Conservation (phyloP, 2,888 invertebrate genomes). For the Galerucella nymphaeae region DNA sequence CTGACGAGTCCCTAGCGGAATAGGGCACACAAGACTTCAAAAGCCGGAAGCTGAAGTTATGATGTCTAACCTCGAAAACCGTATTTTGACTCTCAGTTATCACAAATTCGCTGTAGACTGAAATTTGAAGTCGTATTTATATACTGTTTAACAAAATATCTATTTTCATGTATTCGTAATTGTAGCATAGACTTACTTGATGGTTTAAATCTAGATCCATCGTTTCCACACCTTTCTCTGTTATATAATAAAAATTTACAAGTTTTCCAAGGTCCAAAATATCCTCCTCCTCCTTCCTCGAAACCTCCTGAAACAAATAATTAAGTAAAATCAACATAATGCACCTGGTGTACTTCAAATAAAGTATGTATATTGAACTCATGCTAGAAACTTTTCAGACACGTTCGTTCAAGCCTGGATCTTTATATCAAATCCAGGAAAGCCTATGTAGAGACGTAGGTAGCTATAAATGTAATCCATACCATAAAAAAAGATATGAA, state of each 20-base stretch:
- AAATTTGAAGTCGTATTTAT: too few species aligned
- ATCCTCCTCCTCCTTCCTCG: constrained; percentile 80
- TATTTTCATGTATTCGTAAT: too few species aligned
- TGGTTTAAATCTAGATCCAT: constrained; percentile 81
- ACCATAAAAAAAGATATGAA: background rate
- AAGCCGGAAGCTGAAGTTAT: background rate
- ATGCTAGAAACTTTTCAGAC: background rate
- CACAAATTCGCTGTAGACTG: background rate
- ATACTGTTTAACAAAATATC: too few species aligned
- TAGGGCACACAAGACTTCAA: background rate
- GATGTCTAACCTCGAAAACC: background rate
- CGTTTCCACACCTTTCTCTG: constrained; percentile 82
- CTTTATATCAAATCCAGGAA: background rate
- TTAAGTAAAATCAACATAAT: constrained; percentile 1
- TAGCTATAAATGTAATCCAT: constrained; percentile 5
- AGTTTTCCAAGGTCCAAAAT: constrained; percentile 89
- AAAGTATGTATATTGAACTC: background rate
- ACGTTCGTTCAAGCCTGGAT: background rate
- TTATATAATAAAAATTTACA: constrained; percentile 86
- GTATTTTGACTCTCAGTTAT: background rate
- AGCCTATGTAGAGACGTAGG: background rate
- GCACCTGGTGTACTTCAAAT: background rate
- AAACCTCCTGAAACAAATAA: constrained; percentile 69
- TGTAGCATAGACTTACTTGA: constrained; percentile 84
- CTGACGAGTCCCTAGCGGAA: background rate